Evolutionary conservation across 2,888 invertebrate species (phyloP).

Genomic region (Selenia dentaria): DNA sequence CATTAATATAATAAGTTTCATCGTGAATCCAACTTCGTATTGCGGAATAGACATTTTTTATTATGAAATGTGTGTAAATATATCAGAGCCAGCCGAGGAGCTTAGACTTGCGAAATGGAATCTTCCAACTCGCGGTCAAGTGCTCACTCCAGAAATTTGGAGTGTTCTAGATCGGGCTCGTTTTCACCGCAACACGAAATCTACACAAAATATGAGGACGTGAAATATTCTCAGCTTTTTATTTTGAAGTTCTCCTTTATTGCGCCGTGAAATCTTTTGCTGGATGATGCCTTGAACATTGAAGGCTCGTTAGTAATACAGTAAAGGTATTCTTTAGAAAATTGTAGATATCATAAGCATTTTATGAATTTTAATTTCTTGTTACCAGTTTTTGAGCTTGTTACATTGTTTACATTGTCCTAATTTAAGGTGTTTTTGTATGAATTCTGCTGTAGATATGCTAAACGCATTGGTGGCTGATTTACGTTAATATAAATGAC

Average conservation of each 20-base stretch:
- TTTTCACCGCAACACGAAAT: conserved; percentile 39
- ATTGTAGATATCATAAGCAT: too few species aligned
- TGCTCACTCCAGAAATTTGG: conserved; percentile 41
- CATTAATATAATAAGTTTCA: conserved; percentile 36
- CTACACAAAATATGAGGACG: conserved; percentile 31
- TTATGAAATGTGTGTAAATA: conserved; percentile 35
- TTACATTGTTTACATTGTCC: too few species aligned
- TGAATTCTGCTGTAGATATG: too few species aligned
- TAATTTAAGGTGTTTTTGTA: too few species aligned
- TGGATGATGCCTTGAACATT: conserved; percentile 10
- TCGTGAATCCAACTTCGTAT: conserved; percentile 24
- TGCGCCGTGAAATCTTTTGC: conserved; percentile 16
- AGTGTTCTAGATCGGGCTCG: conserved; percentile 43
- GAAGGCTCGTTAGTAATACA: conserved; percentile 18
- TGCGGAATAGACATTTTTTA: conserved; percentile 27
- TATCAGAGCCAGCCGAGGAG: conserved; percentile 31
- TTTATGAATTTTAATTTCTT: too few species aligned
- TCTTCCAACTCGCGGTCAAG: conserved; percentile 41
- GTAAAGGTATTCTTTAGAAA: conserved; percentile 18
- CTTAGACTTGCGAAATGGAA: conserved; percentile 37
- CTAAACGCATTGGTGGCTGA: too few species aligned
- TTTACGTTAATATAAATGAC: too few species aligned
- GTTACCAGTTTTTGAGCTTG: too few species aligned
- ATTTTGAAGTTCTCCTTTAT: conserved; percentile 21
- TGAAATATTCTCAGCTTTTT: conserved; percentile 19